These are phyloP conservation scores for Metallyticus violacea DNA, from an alignment of 2,888 invertebrate species.

Conservation along the genomic window DNA sequence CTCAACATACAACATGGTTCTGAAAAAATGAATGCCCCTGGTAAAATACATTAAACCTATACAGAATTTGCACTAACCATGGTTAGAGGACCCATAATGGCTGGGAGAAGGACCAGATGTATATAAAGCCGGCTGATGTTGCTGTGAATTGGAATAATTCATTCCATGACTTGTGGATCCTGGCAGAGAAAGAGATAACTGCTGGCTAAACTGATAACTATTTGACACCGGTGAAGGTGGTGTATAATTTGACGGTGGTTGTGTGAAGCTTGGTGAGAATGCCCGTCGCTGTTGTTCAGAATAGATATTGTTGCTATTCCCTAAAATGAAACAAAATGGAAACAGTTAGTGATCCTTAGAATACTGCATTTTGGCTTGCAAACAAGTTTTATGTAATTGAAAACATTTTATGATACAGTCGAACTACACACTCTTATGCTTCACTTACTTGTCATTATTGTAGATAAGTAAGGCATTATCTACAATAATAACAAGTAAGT, in stretches of 20 bases:
- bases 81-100: conserved; percentile 24
- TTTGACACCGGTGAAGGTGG: conserved; percentile 11
- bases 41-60: too few relatives aligned
- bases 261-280: conserved; percentile 10
- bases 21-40: too few relatives aligned
- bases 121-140: background rate
- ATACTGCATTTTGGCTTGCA: too few relatives aligned
- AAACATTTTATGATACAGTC: too few relatives aligned
- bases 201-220: background rate
- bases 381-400: too few relatives aligned
- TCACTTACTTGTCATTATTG: too few relatives aligned
- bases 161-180: conserved; percentile 25
- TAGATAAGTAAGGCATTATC: too few relatives aligned
- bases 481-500: too few relatives aligned
- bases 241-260: conserved; percentile 6
- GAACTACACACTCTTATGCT: too few relatives aligned
- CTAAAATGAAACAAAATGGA: background rate
- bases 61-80: conserved; percentile 4
- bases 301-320: background rate
- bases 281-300: conserved; percentile 2
- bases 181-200: background rate
- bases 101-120: conserved; percentile 16
- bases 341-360: background rate
- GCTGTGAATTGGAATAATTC: conserved; percentile 28
- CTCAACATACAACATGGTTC: too few relatives aligned